Percentiles rank a stretch among this genome's conserved stretches.
Evolutionary conservation across 2,888 invertebrate genomes (phyloP).

Genomic region (Apamea anceps): DNA sequence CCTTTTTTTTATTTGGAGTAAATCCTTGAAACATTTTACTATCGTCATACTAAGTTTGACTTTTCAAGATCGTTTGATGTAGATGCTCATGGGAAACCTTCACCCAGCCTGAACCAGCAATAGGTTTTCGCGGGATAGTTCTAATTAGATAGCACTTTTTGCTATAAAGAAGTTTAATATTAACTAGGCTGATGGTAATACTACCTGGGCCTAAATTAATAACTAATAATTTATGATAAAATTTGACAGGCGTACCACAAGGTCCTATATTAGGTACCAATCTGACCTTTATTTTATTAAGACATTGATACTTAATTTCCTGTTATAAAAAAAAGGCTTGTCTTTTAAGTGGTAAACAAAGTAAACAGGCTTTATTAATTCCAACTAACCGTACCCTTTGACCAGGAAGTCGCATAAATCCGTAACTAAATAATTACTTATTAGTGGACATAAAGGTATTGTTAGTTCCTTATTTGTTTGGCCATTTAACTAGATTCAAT

Average conservation of each 20-base stretch:
- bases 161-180: neutral
- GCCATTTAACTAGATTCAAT: conserved; percentile 46
- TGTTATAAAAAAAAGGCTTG: conserved; percentile 8
- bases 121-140: neutral
- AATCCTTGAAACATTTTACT: neutral
- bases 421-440: conserved; percentile 42
- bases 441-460: conserved; percentile 41
- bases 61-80: conserved; percentile 14
- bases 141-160: neutral
- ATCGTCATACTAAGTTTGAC: neutral
- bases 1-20: neutral
- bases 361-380: conserved; percentile 20
- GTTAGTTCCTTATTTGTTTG: conserved; percentile 57
- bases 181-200: neutral
- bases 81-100: neutral
- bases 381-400: conserved; percentile 48
- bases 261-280: conserved; percentile 30
- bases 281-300: conserved; percentile 33
- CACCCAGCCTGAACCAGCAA: too few species aligned
- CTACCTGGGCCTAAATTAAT: neutral
- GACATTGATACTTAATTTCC: neutral
- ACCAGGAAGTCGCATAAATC: conserved; percentile 50
- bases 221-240: neutral
- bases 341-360: conserved; percentile 26
- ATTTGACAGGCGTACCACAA: conserved; percentile 31